Percentiles rank a stretch among this genome's conserved stretches.
Conservation (phyloP, 2,888 invertebrate species). For the Drosophila nr. perissopoda region DNA sequence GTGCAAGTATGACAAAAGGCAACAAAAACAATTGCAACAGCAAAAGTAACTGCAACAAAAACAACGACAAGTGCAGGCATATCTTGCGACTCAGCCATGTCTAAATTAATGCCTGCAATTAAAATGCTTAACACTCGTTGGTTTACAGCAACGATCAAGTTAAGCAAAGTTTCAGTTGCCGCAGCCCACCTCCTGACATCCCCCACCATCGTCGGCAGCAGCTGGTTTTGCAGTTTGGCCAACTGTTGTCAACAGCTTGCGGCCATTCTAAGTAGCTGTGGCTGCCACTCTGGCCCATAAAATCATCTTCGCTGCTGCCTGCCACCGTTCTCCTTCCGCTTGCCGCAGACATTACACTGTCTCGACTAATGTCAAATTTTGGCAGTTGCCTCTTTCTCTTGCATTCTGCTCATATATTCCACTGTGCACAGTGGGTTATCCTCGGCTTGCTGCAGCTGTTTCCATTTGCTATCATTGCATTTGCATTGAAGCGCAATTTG, state of each 20-base stretch:
- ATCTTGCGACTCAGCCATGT: conserved; percentile 46
- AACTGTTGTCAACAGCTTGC: conserved; percentile 68
- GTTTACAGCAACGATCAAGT: conserved; percentile 46
- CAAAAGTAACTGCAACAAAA: conserved; percentile 11
- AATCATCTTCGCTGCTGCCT: conserved; percentile 46
- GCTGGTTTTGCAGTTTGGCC: conserved; percentile 42
- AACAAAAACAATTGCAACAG: conserved; percentile 14
- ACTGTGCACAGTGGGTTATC: conserved; percentile 25
- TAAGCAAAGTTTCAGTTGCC: conserved; percentile 17
- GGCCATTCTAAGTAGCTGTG: conserved; percentile 61
- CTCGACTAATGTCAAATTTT: conserved; percentile 26
- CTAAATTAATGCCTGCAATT: conserved; percentile 74
- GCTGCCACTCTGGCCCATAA: conserved; percentile 45
- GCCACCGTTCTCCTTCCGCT: background rate
- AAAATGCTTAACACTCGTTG: conserved; percentile 73
- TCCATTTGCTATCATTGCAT: background rate
- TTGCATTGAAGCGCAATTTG: background rate
- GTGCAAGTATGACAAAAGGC: conserved; percentile 23
- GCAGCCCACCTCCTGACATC: background rate
- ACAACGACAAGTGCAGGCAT: conserved; percentile 6
- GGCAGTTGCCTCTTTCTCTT: conserved; percentile 18
- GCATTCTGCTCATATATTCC: conserved; percentile 12
- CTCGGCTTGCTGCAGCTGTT: background rate
- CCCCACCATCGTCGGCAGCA: background rate
- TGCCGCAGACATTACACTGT: conserved; percentile 25